Evolutionary conservation across 2,888 invertebrate species (phyloP).

Genomic region (Caenorhabditis auriculariae): DNA sequence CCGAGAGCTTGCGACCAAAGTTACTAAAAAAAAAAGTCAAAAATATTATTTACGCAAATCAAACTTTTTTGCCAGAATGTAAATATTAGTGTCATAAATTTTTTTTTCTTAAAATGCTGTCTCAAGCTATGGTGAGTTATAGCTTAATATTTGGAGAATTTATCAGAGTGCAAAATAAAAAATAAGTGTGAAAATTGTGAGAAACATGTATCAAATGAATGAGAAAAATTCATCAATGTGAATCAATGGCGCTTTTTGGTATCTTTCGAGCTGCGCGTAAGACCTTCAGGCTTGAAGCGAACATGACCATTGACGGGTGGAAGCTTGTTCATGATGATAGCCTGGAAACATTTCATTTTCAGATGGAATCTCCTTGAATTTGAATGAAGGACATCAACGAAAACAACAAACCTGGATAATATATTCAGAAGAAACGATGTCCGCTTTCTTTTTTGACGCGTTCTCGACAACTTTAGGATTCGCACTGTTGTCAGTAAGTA

Average conservation of each 20-base stretch:
- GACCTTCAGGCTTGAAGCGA: too few relatives aligned
- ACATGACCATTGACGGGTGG: conserved; percentile 9
- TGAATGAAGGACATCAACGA: too few relatives aligned
- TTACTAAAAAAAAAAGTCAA: not conserved
- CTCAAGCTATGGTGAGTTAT: not conserved
- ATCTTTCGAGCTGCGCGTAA: too few relatives aligned
- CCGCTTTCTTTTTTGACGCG: not conserved
- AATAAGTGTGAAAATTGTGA: not conserved
- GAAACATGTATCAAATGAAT: not conserved
- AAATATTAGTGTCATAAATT: too few relatives aligned
- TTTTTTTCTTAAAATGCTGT: not conserved
- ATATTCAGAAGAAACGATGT: too few relatives aligned
- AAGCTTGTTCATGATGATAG: conserved; percentile 21
- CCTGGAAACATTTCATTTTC: conserved; percentile 10
- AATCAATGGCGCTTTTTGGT: not conserved
- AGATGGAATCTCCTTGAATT: too few relatives aligned
- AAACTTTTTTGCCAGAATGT: not conserved
- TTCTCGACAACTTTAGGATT: not conserved
- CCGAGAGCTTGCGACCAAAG: too few relatives aligned
- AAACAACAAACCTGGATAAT: too few relatives aligned
- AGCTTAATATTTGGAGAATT: not conserved
- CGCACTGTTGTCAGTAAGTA: conserved; percentile 65
- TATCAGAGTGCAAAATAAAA: not conserved
- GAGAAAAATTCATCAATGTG: not conserved
- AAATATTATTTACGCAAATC: not conserved